Base-by-base conservation (phyloP, 1,140 invertebrate species). In the Pteromalus puparum region DNA sequence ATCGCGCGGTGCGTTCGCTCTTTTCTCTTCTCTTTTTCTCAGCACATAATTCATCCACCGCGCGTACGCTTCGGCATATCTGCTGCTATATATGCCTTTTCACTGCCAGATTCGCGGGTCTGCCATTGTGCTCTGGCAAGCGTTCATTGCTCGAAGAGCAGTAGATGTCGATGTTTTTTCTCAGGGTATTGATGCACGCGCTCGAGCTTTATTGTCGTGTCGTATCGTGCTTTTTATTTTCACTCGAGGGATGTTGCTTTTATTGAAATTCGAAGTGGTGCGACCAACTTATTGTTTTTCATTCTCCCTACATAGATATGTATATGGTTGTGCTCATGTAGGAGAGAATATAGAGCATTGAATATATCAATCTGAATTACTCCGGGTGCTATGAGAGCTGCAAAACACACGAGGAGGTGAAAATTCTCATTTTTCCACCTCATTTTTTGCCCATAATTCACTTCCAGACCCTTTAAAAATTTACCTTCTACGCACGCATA, bases 41-140 rank as follows among this genome's bases (percentile, higher is more conserved):
- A 2, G 18, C 10, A 48, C 75, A 61, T 77, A 77, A 77, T 77
- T 77, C 75, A 77, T 77, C 48, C 38, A 26, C 3, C 24, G 34
- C 21, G 53, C 1, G 30, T 34, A 34, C 30, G 53, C 3, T 61
- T 61, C 53, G 21, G 21, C 53, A 61, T 61, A 61, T 61, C 53
- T 21, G 53, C 18, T 6, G 21, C 18, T 21, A 73, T 18, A 21
- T 21, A 34, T 7, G 72, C 72, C 30, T 73, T 73, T 73, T 73
- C 10, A 21, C 72, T 34, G 72, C 30, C 73, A 48, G 73, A 75
- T 75, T 75, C 38, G 18, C 53, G 53, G 18, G 1, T 61, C 28
- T 13, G 38, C 73, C 34, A 73, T 73, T 73, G 38, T 38, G 53
- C 7, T 18, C 48, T 15, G 18, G 13, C 15, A 15, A 53, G 10